Base-by-base conservation (phyloP, 2,888 invertebrate genomes). In the Leptopilina myrica region DNA sequence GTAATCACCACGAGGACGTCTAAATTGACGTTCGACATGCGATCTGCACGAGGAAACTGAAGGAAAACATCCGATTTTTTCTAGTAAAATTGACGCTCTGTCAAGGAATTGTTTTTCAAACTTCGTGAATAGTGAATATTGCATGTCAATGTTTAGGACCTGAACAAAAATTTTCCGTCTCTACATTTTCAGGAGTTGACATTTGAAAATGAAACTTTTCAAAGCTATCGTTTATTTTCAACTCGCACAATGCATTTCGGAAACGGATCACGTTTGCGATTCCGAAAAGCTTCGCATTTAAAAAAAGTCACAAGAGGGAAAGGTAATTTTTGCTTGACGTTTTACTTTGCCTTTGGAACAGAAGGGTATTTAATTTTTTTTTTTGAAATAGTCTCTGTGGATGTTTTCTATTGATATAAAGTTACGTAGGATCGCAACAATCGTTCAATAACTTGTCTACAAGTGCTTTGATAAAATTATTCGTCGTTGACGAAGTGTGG, bases 381-480 rank as follows among this genome's bases (percentile, higher is more conserved):
- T 20, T 20, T n/a, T n/a, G n/a, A n/a, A n/a, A n/a, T n/a, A n/a
- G n/a, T n/a, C n/a, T n/a, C n/a, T n/a, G n/a, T n/a, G n/a, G n/a
- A n/a, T n/a, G n/a, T 73, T 69, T 53, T 14, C 53, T 33, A 8
- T 9, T 9, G 1, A 1, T 43, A 43, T 43, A 53, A 53, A 14
- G 53, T 73, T 53, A 73, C 14, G 73, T 73, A n/a, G 73, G 73
- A 73, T 73, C 73, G 33, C 33, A 73, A 33, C 49, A 9, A 9
- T 73, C 73, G 56, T 56, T 33, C n/a, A 73, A 26, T 7, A 73
- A 26, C 33, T 56, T 73, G 40, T 73, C 56, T 8, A 73, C n/a
- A 14, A n/a, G 33, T 73, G n/a, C 33, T n/a, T 56, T 53, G 40
- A 14, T n/a, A 9, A 33, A 15, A n/a, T 26, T 33, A 7, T 26